Evolutionary conservation across 2,113 vertebrate species (phyloP).

Genomic region (Menura novaehollandiae): DNA sequence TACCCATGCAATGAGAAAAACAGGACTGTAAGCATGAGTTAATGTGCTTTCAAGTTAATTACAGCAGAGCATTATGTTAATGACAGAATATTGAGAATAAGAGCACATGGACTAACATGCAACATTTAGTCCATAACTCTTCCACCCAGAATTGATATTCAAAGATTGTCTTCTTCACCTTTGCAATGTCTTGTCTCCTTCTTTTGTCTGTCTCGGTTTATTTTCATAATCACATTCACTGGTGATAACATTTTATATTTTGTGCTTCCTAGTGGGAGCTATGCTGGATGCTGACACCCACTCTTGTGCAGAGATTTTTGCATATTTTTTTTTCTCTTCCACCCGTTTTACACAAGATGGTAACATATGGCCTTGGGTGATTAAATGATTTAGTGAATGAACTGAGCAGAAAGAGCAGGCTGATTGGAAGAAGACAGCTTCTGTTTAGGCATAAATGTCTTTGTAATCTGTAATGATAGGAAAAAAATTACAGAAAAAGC

Average conservation of each 20-base stretch:
- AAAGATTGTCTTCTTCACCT: background rate
- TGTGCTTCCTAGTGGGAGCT: slow-evolving; percentile 51
- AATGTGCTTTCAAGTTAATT: background rate
- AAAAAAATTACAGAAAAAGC: slow-evolving; percentile 42
- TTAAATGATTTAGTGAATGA: slow-evolving; percentile 73
- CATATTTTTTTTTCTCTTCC: slow-evolving; percentile 23
- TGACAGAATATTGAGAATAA: background rate
- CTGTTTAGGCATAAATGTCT: slow-evolving; percentile 67
- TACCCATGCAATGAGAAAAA: background rate
- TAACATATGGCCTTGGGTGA: slow-evolving; percentile 70
- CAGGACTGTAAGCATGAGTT: background rate
- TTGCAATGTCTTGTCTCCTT: background rate
- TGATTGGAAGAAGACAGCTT: slow-evolving; percentile 70
- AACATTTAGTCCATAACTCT: background rate
- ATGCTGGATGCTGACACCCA: slow-evolving; percentile 62
- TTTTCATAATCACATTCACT: slow-evolving; percentile 23
- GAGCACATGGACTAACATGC: background rate
- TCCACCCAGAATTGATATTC: background rate
- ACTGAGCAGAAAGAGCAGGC: slow-evolving; percentile 62
- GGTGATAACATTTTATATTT: slow-evolving; percentile 49
- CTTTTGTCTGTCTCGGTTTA: slow-evolving; percentile 35
- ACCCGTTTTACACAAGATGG: slow-evolving; percentile 64
- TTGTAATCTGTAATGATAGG: slow-evolving; percentile 60
- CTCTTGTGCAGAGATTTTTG: slow-evolving; percentile 59
- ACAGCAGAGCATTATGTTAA: background rate